Base-by-base conservation (phyloP, 2,888 invertebrate species). In the Lissonota sp. region DNA sequence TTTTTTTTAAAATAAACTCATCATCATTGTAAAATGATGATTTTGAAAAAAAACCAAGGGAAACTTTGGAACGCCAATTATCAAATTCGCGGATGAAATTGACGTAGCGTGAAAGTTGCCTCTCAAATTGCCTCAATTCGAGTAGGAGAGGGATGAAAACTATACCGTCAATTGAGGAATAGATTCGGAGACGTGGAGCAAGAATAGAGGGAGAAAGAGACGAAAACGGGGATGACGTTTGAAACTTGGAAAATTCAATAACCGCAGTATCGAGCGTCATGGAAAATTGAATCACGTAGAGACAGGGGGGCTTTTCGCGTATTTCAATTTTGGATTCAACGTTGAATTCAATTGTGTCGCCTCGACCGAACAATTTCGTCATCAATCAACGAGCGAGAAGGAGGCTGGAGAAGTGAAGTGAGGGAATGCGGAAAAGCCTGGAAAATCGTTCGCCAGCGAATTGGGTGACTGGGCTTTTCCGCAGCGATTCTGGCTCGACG, bases 301-400 rank as follows among this genome's bases (percentile, higher is more conserved):
- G 26, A 26, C 26, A 26, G 26, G 14, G 16, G 26, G 14, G 16
- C 67, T 62, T 60, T 39, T 57, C 62, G 62, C 55, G 60, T 77
- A 66, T 77, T 69, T 63, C 77, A 77, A 72, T 77, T 80, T 67
- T 67, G 40, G 46, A 73, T 74, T 73, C 69, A 42, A 73, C 69
- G 42, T 39, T 53, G 12, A 39, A 58, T 63, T 67, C 66, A 67
- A 72, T 73, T 16, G 72, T 46, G 49, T 64, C 64, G 66, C 44
- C 8, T 66, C 8, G 71, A 42, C 37, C 57, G 71, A 70, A 44
- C 70, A 26, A 70, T 63, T 63, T 63, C 63, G 67, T 79, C 79
- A 73, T 79, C 69, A 74, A 79, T 73, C 79, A 10, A 6, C 6
- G 12, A 5, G 8, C 4, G 46, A 8, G 46, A 0, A 8, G 5